Base-by-base conservation (phyloP, 2,888 invertebrate species). In the Augochlorella aurata region DNA sequence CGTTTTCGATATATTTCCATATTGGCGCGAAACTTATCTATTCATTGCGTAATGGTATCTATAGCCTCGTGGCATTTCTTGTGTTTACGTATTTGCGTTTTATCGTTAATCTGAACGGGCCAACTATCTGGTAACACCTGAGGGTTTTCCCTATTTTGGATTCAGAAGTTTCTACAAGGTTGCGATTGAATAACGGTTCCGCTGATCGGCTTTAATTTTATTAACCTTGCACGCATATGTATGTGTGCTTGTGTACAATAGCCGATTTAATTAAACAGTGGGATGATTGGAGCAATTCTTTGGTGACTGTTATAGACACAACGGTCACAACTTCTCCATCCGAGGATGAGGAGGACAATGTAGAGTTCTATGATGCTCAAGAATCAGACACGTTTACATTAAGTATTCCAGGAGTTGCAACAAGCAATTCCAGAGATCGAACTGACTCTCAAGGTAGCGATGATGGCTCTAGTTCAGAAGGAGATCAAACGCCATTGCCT, bases 321-420 rank as follows among this genome's bases (percentile, higher is more conserved):
- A 87, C 88, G n/a, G 90, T 90, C 18, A 93, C 93, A 81, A 92
- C 93, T 71, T 94, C 94, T 29, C 94, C 95, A 85, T 95, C 95
- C 14, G 95, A 95, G 88, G 95, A 95, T 89, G 95, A 95, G 85
- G 96, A 96, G 72, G 95, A 94, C 85, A 94, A 94, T 78, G 93
- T 87, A 4, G 95, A 95, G 87, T 96, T 95, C 91, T 95, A 95
- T 90, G 96, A 96, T 92, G 96, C 96, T 2, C 94, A 94, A 86
- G 95, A 93, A 82, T 91, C 91, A 3, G 93, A 93, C 67, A 92
- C 93, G n/a, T 93, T 93, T 80, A 93, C 93, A 10, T 83, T 93
- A 88, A 93, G 75, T 77, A 89, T 93, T 87, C 89, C 92, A 2
- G 89, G 88, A 74, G 90, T 89, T 16, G 84, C 89, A 24, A 85